A percentile compares a stretch with the other conserved stretches of the same genome.
phyloP scores from a whole-genome alignment of 2,888 invertebrate species.

The Ashinkailepas kermadecensis region DNA sequence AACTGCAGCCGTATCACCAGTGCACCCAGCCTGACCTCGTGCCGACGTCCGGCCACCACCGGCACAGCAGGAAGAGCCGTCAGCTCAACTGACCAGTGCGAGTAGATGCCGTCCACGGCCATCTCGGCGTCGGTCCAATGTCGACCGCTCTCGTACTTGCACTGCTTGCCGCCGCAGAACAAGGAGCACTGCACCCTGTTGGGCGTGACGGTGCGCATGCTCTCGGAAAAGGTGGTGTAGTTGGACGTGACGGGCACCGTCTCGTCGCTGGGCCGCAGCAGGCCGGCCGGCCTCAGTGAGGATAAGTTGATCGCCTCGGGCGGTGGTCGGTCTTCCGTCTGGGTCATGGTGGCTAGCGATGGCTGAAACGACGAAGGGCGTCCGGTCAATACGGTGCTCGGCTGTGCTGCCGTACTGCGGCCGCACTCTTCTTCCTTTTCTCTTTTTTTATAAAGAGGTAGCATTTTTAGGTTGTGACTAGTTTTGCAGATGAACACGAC shows the following conservation, averaged over 20 bases:
- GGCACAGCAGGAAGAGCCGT: too few species aligned
- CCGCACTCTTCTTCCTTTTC: too few species aligned
- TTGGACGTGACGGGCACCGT: slow-evolving; percentile 4
- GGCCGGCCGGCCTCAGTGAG: background rate
- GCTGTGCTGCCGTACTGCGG: too few species aligned
- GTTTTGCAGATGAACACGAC: too few species aligned
- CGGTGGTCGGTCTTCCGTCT: background rate
- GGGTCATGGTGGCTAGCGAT: background rate
- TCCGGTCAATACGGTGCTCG: background rate
- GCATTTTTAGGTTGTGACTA: too few species aligned
- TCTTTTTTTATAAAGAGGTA: too few species aligned
- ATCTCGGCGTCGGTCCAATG: slow-evolving; percentile 53
- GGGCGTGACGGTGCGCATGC: slow-evolving; percentile 47
- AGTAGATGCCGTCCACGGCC: slow-evolving; percentile 72
- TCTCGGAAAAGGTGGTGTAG: slow-evolving; percentile 3
- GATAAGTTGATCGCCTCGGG: background rate
- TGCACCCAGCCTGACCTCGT: too few species aligned
- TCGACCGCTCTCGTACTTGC: slow-evolving; percentile 67
- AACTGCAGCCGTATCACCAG: too few species aligned
- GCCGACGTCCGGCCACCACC: too few species aligned
- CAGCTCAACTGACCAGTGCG: slow-evolving; percentile 58
- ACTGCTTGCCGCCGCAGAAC: slow-evolving; percentile 74
- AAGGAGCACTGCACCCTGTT: slow-evolving; percentile 66
- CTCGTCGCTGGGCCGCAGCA: background rate
- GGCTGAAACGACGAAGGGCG: background rate